Base-by-base conservation (phyloP, 2,113 vertebrate species). In the Donacobius atricapilla region DNA sequence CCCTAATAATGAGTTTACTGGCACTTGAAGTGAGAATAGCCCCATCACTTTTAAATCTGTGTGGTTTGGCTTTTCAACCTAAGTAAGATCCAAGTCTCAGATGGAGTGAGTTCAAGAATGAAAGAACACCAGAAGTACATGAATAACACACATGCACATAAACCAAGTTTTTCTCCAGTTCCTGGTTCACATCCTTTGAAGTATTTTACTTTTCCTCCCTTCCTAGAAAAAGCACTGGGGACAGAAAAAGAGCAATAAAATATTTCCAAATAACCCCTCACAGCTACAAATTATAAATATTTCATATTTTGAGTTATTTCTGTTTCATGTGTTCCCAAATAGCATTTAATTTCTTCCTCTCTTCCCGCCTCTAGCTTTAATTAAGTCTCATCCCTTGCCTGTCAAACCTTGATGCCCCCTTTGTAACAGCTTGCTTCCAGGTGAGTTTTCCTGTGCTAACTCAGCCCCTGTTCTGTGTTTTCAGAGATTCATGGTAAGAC, bases 231-330 rank as follows among this genome's bases (percentile, higher is more conserved):
- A 91, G 6, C 91, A 90, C 76, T 37, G 25, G 76, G 84, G 60
- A 94, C 27, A 83, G 91, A 94, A 56, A 51, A 89, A 94, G 65
- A 92, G 83, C 79, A 90, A 81, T 89, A 86, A 92, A 68, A 85
- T 92, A 94, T 96, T 96, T 86, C 86, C 86, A 87, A 87, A 81
- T 83, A 95, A 93, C 30, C 16, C 47, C 61, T 90, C 63, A 77
- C 42, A 82, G 79, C 72, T 81, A 84, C 48, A 95, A 84, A 95
- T 91, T 93, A 93, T 96, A 94, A 97, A 96, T 97, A 94, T 87
- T 96, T 96, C 50, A 93, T 94, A 72, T 87, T 89, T 90, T 48
- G 64, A 77, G 83, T 87, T 96, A 91, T 96, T 96, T 94, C 92
- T 92, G 58, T 83, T 95, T 94, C 77, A 48, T 88, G 69, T 86